Evolutionary conservation across 2,888 invertebrate species (phyloP), one percentile per base, ranked within the genome.

Genomic region (Cantharis rustica): DNA sequence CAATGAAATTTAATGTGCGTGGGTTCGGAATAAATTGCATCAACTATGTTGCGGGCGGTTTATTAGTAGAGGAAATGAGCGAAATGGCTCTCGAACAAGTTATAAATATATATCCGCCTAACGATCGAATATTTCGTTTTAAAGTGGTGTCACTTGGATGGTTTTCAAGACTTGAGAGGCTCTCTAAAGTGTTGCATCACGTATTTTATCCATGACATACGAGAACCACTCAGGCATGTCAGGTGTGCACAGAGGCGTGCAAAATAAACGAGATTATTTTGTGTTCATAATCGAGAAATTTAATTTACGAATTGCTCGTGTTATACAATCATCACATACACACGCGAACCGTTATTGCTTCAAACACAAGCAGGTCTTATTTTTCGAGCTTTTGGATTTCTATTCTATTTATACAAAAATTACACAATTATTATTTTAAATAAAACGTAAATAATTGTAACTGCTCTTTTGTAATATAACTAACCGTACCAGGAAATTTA

Each of bases 101-200:
- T 75, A 75, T 75, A 75, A 75, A 75, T 75, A 75, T 66, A 66
- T 71, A 71, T 75, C 75, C 17, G 68, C 71, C 71, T 75, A 75
- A 75, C 75, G 75, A 75, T 75, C 68, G 71, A 71, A 75, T 75
- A 68, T 75, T 75, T 71, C 71, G 31, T 75, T 75, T 75, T 61
- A 66, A 75, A 75, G 75, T 75, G 75, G 75, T 75, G 75, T 75
- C 75, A 75, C 75, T 75, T 75, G 75, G 75, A 75, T 75, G 75
- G 71, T 75, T 75, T 75, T 75, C 75, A 75, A 75, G 75, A 71
- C 75, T 70, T 47, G 70, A 68, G 75, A 71, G 70, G 71, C 62
- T 71, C 75, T 75, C 75, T 75, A 75, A 75, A 75, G 71, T 75
- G 71, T 75, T 71, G 68, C 75, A 71, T 71, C 71, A 75, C 75